phyloP scores from a whole-genome alignment of 2,797 vertebrate genomes.

The Remorina albescens region DNA sequence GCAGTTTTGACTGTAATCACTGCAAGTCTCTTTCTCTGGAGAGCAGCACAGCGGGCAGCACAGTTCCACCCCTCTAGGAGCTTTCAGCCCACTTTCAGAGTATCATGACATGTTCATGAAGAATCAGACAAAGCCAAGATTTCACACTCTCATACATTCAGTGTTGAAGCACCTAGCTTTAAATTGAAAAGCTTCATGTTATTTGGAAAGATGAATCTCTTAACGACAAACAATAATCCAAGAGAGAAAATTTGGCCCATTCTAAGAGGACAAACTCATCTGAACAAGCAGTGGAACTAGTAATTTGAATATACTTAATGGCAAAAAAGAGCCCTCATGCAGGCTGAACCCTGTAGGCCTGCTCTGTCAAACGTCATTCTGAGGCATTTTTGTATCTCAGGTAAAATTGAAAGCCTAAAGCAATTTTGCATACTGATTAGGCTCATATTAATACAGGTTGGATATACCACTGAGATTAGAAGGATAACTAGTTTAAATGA shows the following conservation, averaged over 20 bases:
- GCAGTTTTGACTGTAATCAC: slow-evolving; percentile 80
- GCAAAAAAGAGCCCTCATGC: slow-evolving; percentile 49
- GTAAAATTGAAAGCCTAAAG: slow-evolving; percentile 71
- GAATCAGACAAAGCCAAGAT: slow-evolving; percentile 46
- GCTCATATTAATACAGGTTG: slow-evolving; percentile 75
- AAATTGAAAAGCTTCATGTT: slow-evolving; percentile 19
- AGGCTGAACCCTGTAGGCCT: slow-evolving; percentile 53
- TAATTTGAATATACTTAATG: slow-evolving; percentile 77
- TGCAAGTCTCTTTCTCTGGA: slow-evolving; percentile 79
- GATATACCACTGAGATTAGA: slow-evolving; percentile 80
- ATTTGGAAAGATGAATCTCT: slow-evolving; percentile 9
- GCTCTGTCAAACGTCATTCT: slow-evolving; percentile 63
- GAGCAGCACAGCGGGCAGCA: slow-evolving; percentile 75
- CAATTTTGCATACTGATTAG: slow-evolving; percentile 80
- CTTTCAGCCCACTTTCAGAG: slow-evolving; percentile 67
- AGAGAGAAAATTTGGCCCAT: slow-evolving; percentile 28
- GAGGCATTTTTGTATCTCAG: slow-evolving; percentile 62
- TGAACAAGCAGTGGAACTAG: slow-evolving; percentile 70
- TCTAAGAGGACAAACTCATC: slow-evolving; percentile 17
- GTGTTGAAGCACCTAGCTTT: slow-evolving; percentile 2
- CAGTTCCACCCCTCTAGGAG: slow-evolving; percentile 66
- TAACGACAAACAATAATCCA: slow-evolving; percentile 38
- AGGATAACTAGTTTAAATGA: slow-evolving; percentile 80
- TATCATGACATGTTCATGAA: slow-evolving; percentile 56
- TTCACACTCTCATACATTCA: not conserved